These are phyloP conservation scores for Acanthurus tractus DNA, from an alignment of 2,797 vertebrate genomes.

Conservation along the genomic window DNA sequence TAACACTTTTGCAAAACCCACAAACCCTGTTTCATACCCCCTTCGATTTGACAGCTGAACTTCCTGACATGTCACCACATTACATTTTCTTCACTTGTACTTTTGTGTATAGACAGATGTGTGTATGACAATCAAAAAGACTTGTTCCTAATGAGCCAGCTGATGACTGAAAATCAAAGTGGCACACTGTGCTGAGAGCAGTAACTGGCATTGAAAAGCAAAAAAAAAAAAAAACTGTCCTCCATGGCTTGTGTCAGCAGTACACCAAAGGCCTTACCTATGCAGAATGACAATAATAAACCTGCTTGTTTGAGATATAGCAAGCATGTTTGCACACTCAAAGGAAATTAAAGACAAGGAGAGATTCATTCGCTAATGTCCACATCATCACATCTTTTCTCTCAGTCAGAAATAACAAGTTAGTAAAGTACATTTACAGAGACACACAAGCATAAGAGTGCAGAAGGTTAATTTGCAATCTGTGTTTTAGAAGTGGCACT, in stretches of 20 bases:
- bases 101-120: not conserved
- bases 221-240: constrained; percentile 10
- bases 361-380: not conserved
- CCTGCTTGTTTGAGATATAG: not conserved
- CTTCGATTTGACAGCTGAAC: not conserved
- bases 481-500: not conserved
- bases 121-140: not conserved
- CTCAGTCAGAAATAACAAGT: not conserved
- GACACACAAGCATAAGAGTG: not conserved
- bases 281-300: constrained; percentile 22
- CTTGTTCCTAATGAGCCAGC: not conserved
- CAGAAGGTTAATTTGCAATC: not conserved
- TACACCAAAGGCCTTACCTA: constrained; percentile 10
- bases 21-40: not conserved
- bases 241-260: not conserved
- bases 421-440: not conserved
- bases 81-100: not conserved
- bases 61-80: not conserved
- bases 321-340: not conserved
- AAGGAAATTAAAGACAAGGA: not conserved
- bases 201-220: constrained; percentile 1
- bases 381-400: not conserved
- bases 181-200: not conserved
- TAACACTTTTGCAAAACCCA: not conserved
- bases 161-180: constrained; percentile 22